Base-by-base conservation (phyloP, 1,140 invertebrate genomes). In the Portunus trituberculatus region DNA sequence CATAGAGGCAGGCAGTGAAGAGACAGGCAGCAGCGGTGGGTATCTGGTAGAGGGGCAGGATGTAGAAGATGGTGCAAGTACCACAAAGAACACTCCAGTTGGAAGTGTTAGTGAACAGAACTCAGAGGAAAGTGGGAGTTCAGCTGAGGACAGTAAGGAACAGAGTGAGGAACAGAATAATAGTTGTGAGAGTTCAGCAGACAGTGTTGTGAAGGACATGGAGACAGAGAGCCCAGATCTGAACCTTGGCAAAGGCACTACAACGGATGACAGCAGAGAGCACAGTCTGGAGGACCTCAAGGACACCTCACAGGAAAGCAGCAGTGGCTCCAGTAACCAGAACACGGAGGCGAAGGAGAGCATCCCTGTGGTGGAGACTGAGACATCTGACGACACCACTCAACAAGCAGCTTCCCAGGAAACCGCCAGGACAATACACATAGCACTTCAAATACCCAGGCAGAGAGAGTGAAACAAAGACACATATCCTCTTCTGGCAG, bases 401-500 rank as follows among this genome's bases (percentile, higher is more conserved):
- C 52, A 59, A 59, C 52, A 25, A 76, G 6, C 25, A 76, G 12
- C 67, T n/a, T n/a, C 67, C 0, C 67, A n/a, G 6, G 67, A 25
- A 76, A 76, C 67, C 67, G n/a, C 12, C 1, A 59, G 16, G 10
- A 59, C 16, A 59, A 59, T 59, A 59, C 52, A 59, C 52, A 59
- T 1, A 20, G 16, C 52, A 59, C 52, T 20, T 14, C 52, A 59
- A 59, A 59, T 20, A 1, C 67, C 12, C 12, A 76, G 20, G 67
- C 67, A 25, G 67, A 76, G 20, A 76, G 89, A 31, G 10, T 31
- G n/a, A 95, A 95, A 31, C 32, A 25, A 52, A 82, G 45, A 67
- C 88, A 96, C 29, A 92, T 95, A 32, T 95, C 95, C 10, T 93
- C 92, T 3, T 93, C 92, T 14, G 86, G 92, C 14, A 93, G 93